Percentiles rank a stretch among this genome's conserved stretches.
These are phyloP conservation scores for Pitangus sulphuratus DNA, from an alignment of 2,797 vertebrate species.

Conservation along the genomic window DNA sequence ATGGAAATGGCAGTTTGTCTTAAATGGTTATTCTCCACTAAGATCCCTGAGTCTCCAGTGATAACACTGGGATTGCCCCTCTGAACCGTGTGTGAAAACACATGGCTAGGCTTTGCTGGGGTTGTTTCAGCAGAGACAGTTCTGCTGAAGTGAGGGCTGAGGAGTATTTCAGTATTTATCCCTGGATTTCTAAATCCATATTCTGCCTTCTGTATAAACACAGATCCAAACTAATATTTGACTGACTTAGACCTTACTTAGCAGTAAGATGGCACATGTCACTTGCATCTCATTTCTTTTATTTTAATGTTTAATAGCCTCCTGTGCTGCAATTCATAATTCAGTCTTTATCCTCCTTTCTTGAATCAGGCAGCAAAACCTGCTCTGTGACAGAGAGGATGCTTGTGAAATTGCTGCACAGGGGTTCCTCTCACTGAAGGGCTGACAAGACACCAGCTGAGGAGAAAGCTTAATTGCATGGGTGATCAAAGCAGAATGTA, in stretches of 20 bases:
- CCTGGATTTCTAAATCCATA: neutral
- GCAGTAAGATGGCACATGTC: neutral
- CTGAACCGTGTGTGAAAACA: neutral
- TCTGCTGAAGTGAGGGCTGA: neutral
- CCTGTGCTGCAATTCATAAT: slow-evolving; percentile 2
- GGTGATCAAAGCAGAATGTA: slow-evolving; percentile 7
- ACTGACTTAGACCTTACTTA: neutral
- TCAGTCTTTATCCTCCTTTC: neutral
- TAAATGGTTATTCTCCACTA: neutral
- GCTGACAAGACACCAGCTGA: slow-evolving; percentile 20
- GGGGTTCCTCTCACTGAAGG: neutral
- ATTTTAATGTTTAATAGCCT: neutral
- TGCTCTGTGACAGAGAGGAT: neutral
- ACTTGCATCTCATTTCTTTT: neutral
- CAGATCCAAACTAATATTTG: neutral
- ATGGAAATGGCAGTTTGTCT: neutral
- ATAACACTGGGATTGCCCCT: neutral
- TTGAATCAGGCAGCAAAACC: neutral
- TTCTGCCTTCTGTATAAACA: neutral
- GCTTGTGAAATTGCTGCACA: neutral
- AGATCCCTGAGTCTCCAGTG: neutral
- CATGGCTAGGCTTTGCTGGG: neutral
- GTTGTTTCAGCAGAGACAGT: neutral
- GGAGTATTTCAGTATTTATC: neutral
- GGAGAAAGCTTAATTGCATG: slow-evolving; percentile 39